Conservation (phyloP, 1,140 invertebrate species). For the Cepaea nemoralis region DNA sequence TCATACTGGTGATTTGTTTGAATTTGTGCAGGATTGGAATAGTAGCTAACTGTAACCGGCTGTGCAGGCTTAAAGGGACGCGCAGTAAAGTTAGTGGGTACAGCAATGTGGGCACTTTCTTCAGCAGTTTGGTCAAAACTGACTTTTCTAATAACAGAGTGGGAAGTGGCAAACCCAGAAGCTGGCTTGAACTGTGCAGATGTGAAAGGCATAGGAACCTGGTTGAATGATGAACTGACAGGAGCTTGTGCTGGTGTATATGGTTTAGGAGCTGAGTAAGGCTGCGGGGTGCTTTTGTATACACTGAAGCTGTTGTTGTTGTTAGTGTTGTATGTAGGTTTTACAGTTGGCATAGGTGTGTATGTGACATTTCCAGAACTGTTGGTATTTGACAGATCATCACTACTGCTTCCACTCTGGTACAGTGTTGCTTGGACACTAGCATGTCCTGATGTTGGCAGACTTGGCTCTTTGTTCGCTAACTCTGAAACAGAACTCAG, state of each 20-base stretch:
- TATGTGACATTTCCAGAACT: constrained; percentile 8
- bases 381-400: constrained; percentile 18
- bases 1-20: not conserved
- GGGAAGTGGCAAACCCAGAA: constrained; percentile 30
- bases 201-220: too few species aligned
- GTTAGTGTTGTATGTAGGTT: constrained; percentile 24
- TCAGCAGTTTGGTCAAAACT: constrained; percentile 20
- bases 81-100: constrained; percentile 16
- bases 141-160: constrained; percentile 12
- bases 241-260: constrained; percentile 29
- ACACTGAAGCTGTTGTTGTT: too few species aligned
- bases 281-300: constrained; percentile 28
- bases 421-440: too few species aligned
- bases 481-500: not conserved
- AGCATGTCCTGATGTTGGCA: too few species aligned
- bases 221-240: not conserved
- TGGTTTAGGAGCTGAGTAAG: constrained; percentile 30
- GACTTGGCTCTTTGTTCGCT: not conserved
- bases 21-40: not conserved
- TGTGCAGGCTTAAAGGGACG: not conserved
- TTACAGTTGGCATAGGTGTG: not conserved
- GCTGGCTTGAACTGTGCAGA: not conserved
- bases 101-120: not conserved
- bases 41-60: not conserved
- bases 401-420: not conserved